A percentile compares a stretch with the other conserved stretches of the same genome.
These are phyloP conservation scores for Sipha maydis DNA, from an alignment of 2,888 invertebrate species.

Conservation along the genomic window DNA sequence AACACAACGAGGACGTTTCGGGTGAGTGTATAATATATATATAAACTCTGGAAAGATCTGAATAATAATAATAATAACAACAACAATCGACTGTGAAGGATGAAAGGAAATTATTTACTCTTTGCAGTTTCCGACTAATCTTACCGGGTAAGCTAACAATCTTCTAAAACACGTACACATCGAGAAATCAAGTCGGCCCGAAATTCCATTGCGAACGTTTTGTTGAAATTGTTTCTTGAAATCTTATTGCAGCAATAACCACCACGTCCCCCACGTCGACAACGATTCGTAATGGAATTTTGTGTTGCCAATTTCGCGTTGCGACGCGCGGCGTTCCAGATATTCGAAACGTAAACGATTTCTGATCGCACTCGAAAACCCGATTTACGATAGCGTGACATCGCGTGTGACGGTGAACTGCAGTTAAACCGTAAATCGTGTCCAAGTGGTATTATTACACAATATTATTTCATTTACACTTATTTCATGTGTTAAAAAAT, in stretches of 20 bases:
- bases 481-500: no score
- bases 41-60: conserved; percentile 16
- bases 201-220: conserved; percentile 37
- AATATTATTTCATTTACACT: no score
- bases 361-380: not conserved
- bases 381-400: no score
- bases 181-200: conserved; percentile 48
- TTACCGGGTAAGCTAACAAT: not conserved
- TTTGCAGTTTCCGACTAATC: conserved; percentile 57
- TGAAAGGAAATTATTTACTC: conserved; percentile 60
- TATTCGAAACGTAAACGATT: not conserved
- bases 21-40: not conserved
- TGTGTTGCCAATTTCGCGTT: not conserved
- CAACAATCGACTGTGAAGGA: conserved; percentile 53
- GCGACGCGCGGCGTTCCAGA: not conserved
- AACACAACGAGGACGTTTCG: not conserved
- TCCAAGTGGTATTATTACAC: no score
- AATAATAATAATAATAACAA: conserved; percentile 4
- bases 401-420: no score
- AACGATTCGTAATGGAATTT: not conserved
- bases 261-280: no score
- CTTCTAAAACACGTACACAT: conserved; percentile 18
- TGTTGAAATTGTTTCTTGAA: conserved; percentile 38
- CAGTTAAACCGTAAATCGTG: no score
- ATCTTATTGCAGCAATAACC: not conserved